A percentile compares a stretch with the other conserved stretches of the same genome.
Conservation (phyloP, 2,113 vertebrate genomes). For the Oryzias celebensis region DNA sequence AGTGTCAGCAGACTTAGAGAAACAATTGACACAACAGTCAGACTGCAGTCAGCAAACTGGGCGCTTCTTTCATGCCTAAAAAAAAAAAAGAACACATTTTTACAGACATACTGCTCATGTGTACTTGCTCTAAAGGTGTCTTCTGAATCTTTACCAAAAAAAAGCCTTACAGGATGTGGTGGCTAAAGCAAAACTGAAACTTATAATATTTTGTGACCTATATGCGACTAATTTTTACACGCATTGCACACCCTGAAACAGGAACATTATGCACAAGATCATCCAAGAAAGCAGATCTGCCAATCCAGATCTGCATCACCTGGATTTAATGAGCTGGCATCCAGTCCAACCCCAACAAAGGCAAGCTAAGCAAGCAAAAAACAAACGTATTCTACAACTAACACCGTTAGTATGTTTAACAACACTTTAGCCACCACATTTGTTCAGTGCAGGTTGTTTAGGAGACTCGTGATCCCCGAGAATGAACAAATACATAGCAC, state of each 20-base stretch:
- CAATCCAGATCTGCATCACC: too few species aligned
- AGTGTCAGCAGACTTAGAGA: constrained; percentile 34
- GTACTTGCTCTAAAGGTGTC: neutral
- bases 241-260: neutral
- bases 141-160: constrained; percentile 7
- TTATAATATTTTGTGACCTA: neutral
- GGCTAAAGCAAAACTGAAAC: constrained; percentile 36
- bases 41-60: constrained; percentile 17
- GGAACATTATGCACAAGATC: neutral
- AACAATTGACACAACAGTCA: constrained; percentile 25
- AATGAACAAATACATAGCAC: too few species aligned
- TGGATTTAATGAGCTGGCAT: too few species aligned
- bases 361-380: too few species aligned
- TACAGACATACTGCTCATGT: constrained; percentile 13
- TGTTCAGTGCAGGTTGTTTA: too few species aligned
- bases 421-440: too few species aligned
- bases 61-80: constrained; percentile 46
- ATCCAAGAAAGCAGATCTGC: too few species aligned
- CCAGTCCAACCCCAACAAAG: too few species aligned
- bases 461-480: too few species aligned
- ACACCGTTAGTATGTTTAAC: too few species aligned
- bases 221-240: neutral
- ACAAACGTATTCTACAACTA: too few species aligned
- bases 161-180: constrained; percentile 60
- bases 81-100: neutral